Evolutionary conservation across 2,113 vertebrate species (phyloP).

Genomic region (Callipepla californica): DNA sequence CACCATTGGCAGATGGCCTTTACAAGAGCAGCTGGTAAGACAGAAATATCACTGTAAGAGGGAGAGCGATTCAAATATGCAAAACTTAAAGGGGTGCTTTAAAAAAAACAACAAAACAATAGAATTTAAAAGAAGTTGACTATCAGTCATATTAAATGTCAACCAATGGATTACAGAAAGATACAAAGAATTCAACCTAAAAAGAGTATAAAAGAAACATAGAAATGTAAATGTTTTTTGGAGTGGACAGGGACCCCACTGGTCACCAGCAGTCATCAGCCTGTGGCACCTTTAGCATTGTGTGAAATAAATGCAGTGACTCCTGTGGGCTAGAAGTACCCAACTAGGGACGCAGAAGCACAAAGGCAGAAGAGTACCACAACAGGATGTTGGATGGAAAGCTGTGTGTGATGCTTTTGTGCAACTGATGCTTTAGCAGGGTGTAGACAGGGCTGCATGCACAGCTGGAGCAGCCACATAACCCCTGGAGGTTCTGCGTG

Average conservation of each 20-base stretch:
- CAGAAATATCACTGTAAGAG: not conserved
- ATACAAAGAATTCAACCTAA: not conserved
- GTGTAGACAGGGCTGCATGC: not conserved
- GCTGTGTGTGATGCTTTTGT: not conserved
- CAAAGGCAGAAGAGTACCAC: rapidly evolving
- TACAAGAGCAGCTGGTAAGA: not conserved
- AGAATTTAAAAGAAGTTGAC: not conserved
- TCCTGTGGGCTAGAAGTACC: not conserved
- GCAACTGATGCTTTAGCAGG: not conserved
- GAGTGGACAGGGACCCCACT: not conserved
- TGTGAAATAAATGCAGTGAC: not conserved
- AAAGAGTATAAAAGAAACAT: not conserved
- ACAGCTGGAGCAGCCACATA: not conserved
- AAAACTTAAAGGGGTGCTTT: not conserved
- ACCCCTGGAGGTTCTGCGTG: not conserved
- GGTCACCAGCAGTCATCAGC: not conserved
- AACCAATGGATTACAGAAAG: not conserved
- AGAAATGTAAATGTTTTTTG: not conserved
- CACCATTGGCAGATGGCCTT: not conserved
- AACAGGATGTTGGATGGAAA: rapidly evolving
- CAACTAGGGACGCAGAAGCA: not conserved
- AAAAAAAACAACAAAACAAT: not conserved
- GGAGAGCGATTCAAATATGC: not conserved
- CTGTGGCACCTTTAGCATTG: not conserved
- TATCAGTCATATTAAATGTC: not conserved